Evolutionary conservation across 2,113 vertebrate species (phyloP).

Genomic region (Scortum barcoo): DNA sequence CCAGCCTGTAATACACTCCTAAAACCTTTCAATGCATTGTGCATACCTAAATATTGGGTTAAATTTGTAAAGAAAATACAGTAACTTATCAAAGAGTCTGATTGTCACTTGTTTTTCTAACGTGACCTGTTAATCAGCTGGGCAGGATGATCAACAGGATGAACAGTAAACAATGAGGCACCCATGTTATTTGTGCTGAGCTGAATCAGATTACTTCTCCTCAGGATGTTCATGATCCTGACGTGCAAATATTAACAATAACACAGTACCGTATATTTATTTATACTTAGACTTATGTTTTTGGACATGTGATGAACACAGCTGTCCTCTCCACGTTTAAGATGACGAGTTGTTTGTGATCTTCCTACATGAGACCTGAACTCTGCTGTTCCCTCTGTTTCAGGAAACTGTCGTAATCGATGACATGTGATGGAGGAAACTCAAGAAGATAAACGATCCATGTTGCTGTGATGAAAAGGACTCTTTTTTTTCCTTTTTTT

Average conservation of each 20-base stretch:
- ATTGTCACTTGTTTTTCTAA: too few species aligned
- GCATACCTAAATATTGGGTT: not conserved
- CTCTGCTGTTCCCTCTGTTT: slow-evolving; percentile 59
- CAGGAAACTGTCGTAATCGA: slow-evolving; percentile 65
- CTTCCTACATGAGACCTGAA: slow-evolving; percentile 49
- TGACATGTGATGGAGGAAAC: slow-evolving; percentile 67
- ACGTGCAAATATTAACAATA: not conserved
- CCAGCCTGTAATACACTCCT: not conserved
- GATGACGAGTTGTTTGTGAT: slow-evolving; percentile 53
- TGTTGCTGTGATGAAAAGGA: slow-evolving; percentile 83
- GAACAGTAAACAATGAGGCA: not conserved
- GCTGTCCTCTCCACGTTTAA: slow-evolving; percentile 12
- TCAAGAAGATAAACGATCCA: slow-evolving; percentile 74
- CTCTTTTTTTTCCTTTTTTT: slow-evolving; percentile 45
- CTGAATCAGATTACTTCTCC: slow-evolving; percentile 24
- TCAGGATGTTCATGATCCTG: not conserved
- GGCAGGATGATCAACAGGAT: not conserved
- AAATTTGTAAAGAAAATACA: not conserved
- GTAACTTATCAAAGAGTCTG: not conserved
- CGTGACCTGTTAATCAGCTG: not conserved
- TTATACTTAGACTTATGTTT: not conserved
- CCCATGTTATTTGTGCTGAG: not conserved
- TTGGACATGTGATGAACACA: not conserved
- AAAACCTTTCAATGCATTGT: not conserved
- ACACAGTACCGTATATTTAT: not conserved